A percentile compares a stretch with the other conserved stretches of the same genome.
Evolutionary conservation across 2,797 vertebrate genomes (phyloP).

Genomic region (Naso thynnoides): DNA sequence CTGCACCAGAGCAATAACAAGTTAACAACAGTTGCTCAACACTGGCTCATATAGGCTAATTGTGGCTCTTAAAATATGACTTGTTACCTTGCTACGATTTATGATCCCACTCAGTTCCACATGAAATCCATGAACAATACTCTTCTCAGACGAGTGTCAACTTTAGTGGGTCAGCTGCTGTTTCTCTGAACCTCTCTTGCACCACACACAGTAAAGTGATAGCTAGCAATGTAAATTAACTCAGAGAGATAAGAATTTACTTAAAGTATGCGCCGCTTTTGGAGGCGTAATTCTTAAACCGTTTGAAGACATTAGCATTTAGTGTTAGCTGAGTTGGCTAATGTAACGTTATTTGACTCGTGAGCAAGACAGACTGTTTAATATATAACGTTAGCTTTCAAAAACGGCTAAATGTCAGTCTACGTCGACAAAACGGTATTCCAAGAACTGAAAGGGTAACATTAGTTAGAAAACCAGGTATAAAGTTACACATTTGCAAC

Average conservation of each 20-base stretch:
- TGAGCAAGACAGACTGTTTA: background rate
- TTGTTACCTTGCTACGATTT: background rate
- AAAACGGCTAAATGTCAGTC: conserved; percentile 4
- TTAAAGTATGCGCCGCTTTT: background rate
- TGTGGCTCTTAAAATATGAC: background rate
- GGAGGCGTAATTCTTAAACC: rapidly evolving
- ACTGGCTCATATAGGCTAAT: background rate
- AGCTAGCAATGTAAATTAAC: background rate
- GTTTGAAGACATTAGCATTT: too few relatives aligned
- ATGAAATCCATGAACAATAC: conserved; percentile 1
- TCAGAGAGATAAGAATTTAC: background rate
- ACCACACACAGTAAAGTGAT: conserved; percentile 1
- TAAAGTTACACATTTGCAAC: background rate
- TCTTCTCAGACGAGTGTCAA: conserved; percentile 11
- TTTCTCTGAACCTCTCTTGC: conserved; percentile 21
- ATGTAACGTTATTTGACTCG: background rate
- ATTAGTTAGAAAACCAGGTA: background rate
- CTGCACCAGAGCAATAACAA: background rate
- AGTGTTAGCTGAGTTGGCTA: background rate
- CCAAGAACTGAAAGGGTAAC: rapidly evolving
- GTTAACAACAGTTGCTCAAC: background rate
- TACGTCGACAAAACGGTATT: background rate
- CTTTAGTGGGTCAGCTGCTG: conserved; percentile 39
- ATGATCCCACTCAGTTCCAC: background rate
- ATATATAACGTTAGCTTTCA: background rate